Evolutionary conservation across 2,113 vertebrate genomes (phyloP).

Genomic region (Irena cyanogastra): DNA sequence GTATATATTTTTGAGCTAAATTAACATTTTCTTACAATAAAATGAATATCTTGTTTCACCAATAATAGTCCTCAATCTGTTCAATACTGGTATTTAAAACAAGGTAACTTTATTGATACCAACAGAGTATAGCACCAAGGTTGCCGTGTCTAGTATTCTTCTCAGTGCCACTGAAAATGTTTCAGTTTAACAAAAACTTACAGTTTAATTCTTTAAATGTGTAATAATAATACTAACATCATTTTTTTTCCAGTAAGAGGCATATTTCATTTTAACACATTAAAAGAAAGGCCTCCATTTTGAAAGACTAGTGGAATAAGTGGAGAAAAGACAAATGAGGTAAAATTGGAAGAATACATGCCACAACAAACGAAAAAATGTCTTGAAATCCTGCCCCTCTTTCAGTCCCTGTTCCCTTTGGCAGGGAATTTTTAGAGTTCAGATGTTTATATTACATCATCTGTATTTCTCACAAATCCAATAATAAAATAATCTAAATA

Average conservation of each 20-base stretch:
- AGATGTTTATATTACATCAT: not conserved
- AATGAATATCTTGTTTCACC: not conserved
- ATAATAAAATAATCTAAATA: not conserved
- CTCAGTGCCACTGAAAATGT: not conserved
- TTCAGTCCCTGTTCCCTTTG: not conserved
- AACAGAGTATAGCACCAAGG: not conserved
- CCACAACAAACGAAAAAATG: not conserved
- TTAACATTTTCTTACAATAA: constrained; percentile 10
- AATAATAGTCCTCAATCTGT: not conserved
- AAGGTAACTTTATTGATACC: not conserved
- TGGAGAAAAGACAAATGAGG: not conserved
- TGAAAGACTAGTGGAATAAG: not conserved
- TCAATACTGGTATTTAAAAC: not conserved
- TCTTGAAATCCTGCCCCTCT: not conserved
- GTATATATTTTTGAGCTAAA: not conserved
- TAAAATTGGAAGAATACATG: not conserved
- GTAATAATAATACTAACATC: not conserved
- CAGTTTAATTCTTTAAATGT: not conserved
- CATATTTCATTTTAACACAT: not conserved
- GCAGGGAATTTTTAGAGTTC: not conserved
- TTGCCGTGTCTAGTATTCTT: not conserved
- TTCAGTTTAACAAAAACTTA: not conserved
- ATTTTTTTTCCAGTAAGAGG: not conserved
- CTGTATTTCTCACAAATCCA: not conserved
- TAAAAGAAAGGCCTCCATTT: not conserved